Conservation (phyloP, 23 tunicate genomes). For the Halocynthia aurantium region DNA sequence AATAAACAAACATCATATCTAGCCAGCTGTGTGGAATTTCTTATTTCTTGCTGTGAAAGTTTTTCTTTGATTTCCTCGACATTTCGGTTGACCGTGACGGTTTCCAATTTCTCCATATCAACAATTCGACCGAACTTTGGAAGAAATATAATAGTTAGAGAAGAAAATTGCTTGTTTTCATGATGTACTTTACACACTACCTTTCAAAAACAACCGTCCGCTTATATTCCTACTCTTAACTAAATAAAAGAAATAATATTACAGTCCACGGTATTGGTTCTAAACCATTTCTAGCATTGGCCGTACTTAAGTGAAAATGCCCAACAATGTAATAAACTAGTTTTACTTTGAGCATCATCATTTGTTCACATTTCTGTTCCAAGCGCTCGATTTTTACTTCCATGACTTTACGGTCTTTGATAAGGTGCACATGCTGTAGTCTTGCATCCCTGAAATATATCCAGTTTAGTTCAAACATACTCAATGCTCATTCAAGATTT, state of each 20-base stretch:
- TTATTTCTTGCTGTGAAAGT: constrained; percentile 51
- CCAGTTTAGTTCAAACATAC: background rate
- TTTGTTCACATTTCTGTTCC: constrained; percentile 91
- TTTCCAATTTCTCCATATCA: constrained; percentile 79
- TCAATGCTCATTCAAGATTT: constrained; percentile 1
- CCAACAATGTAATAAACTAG: too few species aligned
- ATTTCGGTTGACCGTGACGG: constrained; percentile 64
- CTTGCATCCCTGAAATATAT: constrained; percentile 63
- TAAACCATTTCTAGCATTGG: too few species aligned
- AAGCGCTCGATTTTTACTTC: constrained; percentile 60
- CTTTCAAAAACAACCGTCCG: too few species aligned
- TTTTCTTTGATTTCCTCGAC: constrained; percentile 79
- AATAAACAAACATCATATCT: constrained; percentile 34
- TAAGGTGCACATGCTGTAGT: constrained; percentile 83
- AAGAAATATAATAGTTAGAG: background rate
- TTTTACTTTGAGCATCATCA: constrained; percentile 95
- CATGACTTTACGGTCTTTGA: constrained; percentile 88
- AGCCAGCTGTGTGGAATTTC: constrained; percentile 38
- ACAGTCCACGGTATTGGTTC: too few species aligned
- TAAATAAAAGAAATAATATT: too few species aligned
- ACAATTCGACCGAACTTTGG: constrained; percentile 87
- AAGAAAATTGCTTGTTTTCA: too few species aligned
- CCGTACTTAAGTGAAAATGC: too few species aligned
- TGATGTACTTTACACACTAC: too few species aligned
- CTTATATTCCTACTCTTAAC: too few species aligned